Evolutionary conservation across 2,888 invertebrate species (phyloP).

Genomic region (Cephus pulcher): DNA sequence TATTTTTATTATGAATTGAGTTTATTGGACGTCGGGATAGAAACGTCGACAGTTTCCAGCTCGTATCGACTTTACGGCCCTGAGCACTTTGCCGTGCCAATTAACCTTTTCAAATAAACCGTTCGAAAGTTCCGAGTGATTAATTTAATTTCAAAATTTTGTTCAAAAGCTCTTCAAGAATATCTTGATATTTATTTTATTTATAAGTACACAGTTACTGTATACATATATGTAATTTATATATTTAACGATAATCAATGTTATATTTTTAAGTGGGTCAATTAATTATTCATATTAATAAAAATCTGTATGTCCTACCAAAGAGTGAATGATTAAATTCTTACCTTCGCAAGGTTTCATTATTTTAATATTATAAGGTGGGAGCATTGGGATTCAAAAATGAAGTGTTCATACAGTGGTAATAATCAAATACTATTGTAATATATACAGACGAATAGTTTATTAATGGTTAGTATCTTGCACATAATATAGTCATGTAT

Average conservation of each 20-base stretch:
- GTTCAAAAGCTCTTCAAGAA: background rate
- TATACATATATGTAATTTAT: background rate
- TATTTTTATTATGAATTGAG: background rate
- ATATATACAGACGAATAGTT: constrained; percentile 54
- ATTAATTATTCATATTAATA: background rate
- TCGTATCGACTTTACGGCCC: background rate
- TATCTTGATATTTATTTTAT: background rate
- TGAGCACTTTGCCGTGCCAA: background rate
- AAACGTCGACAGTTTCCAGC: background rate
- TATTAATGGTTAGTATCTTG: constrained; percentile 51
- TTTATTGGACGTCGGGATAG: background rate
- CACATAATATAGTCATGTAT: constrained; percentile 46
- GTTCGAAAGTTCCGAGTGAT: background rate
- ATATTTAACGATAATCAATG: background rate
- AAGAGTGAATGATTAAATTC: background rate
- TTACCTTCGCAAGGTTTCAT: background rate
- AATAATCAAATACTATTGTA: background rate
- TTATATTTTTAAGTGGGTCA: background rate
- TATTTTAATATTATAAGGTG: background rate
- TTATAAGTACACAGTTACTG: background rate
- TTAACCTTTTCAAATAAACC: background rate
- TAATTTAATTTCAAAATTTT: background rate
- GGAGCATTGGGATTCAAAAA: background rate
- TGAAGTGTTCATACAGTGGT: background rate
- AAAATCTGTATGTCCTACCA: background rate